These are phyloP conservation scores for Montipora efflorescens DNA, from an alignment of 64 coral and sea anemone species.

Conservation along the genomic window DNA sequence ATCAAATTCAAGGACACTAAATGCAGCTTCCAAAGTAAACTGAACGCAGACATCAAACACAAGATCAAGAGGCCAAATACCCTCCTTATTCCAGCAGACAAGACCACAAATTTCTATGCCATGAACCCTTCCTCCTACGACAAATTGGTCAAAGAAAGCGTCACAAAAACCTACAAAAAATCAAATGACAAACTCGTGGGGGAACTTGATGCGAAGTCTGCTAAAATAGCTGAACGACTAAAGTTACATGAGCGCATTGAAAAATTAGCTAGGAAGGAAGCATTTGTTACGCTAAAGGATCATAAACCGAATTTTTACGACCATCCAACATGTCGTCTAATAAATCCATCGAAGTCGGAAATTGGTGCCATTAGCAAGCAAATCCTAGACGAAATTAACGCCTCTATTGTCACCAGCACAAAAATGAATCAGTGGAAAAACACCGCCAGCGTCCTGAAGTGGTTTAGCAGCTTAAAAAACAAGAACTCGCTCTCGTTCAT, in stretches of 20 bases:
- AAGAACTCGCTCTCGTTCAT: too few relatives aligned
- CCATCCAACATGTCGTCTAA: conserved; percentile 1
- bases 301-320: too few relatives aligned
- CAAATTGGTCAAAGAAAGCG: conserved; percentile 67
- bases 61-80: conserved; percentile 37
- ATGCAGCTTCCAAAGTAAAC: conserved; percentile 35
- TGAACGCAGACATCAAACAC: conserved; percentile 24
- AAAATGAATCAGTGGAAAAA: conserved; percentile 74
- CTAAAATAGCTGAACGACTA: not conserved
- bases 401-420: conserved; percentile 13
- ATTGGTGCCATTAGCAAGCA: conserved; percentile 69
- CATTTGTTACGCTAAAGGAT: too few relatives aligned
- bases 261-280: not conserved
- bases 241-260: not conserved
- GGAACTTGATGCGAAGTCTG: not conserved
- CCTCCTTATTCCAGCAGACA: conserved; percentile 10
- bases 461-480: too few relatives aligned
- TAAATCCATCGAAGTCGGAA: conserved; percentile 60
- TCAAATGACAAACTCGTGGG: not conserved
- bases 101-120: conserved; percentile 11
- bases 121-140: conserved; percentile 34
- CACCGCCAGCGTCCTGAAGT: conserved; percentile 44
- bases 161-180: conserved; percentile 59
- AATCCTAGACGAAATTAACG: conserved; percentile 56
- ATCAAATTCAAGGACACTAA: conserved; percentile 39